A percentile compares a stretch with the other conserved stretches of the same genome.
These are phyloP conservation scores for Macrostomum cliftonense DNA, from an alignment of 2,888 invertebrate genomes.

Conservation along the genomic window DNA sequence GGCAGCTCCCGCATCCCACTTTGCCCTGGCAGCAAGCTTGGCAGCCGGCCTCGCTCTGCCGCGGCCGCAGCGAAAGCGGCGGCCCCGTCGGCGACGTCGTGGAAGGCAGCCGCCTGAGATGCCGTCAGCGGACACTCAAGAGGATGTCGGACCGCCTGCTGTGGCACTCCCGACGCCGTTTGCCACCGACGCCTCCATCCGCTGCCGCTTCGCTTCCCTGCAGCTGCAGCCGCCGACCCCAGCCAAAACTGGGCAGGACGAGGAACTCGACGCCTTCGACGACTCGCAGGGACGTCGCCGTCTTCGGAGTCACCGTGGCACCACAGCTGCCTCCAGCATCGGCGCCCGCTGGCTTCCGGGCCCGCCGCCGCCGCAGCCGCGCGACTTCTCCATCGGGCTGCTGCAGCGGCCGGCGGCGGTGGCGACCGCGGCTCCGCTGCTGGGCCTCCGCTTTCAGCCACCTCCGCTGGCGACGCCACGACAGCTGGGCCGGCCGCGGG, in stretches of 20 bases:
- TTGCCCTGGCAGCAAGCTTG: too few species aligned
- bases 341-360: not conserved
- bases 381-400: too few species aligned
- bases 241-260: constrained; percentile 25
- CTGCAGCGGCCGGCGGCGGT: too few species aligned
- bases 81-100: not conserved
- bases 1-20: too few species aligned
- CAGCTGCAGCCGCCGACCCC: not conserved
- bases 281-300: constrained; percentile 16
- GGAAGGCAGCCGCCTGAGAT: constrained; percentile 1
- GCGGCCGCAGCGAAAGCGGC: not conserved
- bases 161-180: constrained; percentile 6
- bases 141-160: not conserved
- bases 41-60: not conserved
- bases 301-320: constrained; percentile 19
- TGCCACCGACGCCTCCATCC: constrained; percentile 4
- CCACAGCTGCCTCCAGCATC: not conserved
- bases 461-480: too few species aligned
- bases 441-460: constrained; percentile 16
- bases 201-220: constrained; percentile 3
- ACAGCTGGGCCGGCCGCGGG: too few species aligned
- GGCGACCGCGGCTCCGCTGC: constrained; percentile 18
- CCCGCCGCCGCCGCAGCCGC: constrained; percentile 21
- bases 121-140: not conserved
- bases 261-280: constrained; percentile 14